phyloP scores from a whole-genome alignment of 2,113 vertebrate species.

The Propithecus coquereli region DNA sequence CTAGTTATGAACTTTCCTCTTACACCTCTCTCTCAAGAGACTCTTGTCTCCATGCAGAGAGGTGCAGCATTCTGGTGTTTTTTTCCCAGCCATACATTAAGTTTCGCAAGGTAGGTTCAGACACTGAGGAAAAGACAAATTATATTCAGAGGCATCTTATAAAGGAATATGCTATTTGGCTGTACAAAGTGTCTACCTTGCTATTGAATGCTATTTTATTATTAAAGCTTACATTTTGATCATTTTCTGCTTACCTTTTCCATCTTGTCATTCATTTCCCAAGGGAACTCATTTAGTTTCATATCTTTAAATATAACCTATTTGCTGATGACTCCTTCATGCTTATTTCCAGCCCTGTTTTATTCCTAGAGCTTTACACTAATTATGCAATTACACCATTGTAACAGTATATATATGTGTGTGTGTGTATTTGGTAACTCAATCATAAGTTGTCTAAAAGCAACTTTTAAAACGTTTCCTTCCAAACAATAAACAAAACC shows the following conservation, averaged over 20 bases:
- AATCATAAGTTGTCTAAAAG: not conserved
- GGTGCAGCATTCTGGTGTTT: not conserved
- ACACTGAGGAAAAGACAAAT: not conserved
- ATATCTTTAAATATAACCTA: not conserved
- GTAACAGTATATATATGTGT: not conserved
- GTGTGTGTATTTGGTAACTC: not conserved
- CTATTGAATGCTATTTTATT: not conserved
- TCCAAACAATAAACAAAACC: not conserved
- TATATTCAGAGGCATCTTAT: not conserved
- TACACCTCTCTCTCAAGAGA: not conserved
- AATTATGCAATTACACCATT: not conserved
- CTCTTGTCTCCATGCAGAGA: not conserved
- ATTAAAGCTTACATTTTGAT: not conserved
- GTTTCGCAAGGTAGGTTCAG: not conserved
- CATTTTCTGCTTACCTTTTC: not conserved
- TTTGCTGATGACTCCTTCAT: not conserved
- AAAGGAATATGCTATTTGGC: not conserved
- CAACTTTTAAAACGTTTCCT: not conserved
- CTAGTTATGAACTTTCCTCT: not conserved
- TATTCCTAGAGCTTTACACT: not conserved
- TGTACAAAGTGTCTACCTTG: not conserved
- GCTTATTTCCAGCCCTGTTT: not conserved
- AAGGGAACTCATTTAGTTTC: not conserved
- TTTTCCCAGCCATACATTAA: not conserved
- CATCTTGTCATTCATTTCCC: not conserved